These are phyloP conservation scores for Chlorospingus flavigularis DNA, from an alignment of 2,797 vertebrate species.

Conservation along the genomic window DNA sequence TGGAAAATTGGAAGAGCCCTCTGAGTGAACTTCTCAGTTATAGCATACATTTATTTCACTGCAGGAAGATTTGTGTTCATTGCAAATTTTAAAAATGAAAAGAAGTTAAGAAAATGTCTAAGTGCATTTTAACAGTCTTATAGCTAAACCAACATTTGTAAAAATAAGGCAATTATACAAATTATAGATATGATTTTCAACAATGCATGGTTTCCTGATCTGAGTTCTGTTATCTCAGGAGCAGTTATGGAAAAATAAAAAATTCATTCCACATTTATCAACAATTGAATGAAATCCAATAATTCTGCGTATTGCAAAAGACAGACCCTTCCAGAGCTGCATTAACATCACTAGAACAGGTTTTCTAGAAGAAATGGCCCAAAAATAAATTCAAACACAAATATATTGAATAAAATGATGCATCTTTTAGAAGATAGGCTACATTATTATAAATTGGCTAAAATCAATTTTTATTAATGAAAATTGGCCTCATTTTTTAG, in stretches of 20 bases:
- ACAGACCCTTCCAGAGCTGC: not conserved
- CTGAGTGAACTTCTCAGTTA: not conserved
- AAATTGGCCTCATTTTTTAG: not conserved
- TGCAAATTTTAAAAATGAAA: not conserved
- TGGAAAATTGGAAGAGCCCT: not conserved
- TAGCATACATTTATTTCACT: rapidly evolving
- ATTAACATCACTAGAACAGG: not conserved
- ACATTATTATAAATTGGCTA: not conserved
- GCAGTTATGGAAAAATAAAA: not conserved
- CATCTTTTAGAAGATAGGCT: not conserved
- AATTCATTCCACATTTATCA: not conserved
- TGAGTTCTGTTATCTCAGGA: not conserved
- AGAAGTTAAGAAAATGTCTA: not conserved
- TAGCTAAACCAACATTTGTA: not conserved
- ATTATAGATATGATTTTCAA: not conserved
- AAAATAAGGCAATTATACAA: not conserved
- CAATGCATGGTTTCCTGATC: not conserved
- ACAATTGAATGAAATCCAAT: not conserved
- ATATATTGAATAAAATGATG: not conserved
- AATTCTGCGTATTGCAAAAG: not conserved
- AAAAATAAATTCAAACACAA: not conserved
- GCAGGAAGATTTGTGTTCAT: not conserved
- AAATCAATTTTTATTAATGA: not conserved
- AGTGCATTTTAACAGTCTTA: not conserved
- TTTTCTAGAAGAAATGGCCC: not conserved